Base-by-base conservation (phyloP, 2,113 vertebrate genomes). In the Callipepla squamata region DNA sequence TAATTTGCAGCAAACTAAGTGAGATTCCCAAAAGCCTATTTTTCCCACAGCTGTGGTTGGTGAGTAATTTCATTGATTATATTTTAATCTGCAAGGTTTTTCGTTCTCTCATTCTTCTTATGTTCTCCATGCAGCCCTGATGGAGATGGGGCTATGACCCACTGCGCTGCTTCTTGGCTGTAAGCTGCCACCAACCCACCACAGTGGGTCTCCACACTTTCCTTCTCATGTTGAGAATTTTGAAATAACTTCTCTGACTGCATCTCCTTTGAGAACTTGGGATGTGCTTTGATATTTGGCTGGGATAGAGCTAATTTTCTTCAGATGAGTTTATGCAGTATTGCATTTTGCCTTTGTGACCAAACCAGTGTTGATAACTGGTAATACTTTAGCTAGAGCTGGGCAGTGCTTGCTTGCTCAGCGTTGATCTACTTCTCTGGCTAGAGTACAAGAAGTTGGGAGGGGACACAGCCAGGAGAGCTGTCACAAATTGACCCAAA, bases 81-180 rank as follows among this genome's bases (percentile, higher is more conserved):
- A 40, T 88, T 91, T 66, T 42, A 13, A 57, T 4, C 13, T 10
- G 51, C 6, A 48, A 32, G 9, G n/a, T 85, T 51, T 78, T 50
- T 78, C 0, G 0, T 58, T 58, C 34, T 72, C n/a, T 69, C 0
- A 0, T 83, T n/a, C 23, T 83, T 75, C 42, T 23, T 58, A 8
- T 78, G 51, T 79, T 59, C 38, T 79, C 72, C 9, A 26, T 58
- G 5, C 22, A n/a, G 44, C 15, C 9, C 11, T 84, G 14, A 32
- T 78, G 30, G 50, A 84, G 21, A 13, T 17, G 36, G 21, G 13
- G 13, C 30, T 78, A 50, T 7, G 36, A 84, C 9, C 50, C 7
- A 18, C 7, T 58, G 12, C 20, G 20, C 36, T 42, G 9, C 25
- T 65, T 4, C 36, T 70, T 58, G 48, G 20, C 25, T 72, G 44